Evolutionary conservation across 2,797 vertebrate genomes (phyloP).

Genomic region (Loriculus beryllinus): DNA sequence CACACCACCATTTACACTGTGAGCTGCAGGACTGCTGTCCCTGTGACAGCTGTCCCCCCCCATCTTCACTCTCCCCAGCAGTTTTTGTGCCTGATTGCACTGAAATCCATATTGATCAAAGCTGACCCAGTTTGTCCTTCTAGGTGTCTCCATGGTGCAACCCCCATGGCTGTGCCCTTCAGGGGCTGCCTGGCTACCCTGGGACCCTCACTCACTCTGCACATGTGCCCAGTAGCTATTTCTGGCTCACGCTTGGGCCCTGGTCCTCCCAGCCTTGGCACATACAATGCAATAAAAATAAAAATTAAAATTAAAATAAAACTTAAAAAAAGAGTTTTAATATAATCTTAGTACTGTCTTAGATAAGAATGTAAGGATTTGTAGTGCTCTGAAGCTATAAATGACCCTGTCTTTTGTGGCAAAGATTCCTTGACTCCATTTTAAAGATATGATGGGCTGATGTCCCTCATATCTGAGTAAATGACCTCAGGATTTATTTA

Average conservation of each 20-base stretch:
- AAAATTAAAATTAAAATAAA: too few species aligned
- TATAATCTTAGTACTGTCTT: not conserved
- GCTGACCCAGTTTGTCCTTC: not conserved
- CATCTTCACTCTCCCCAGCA: not conserved
- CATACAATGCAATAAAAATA: not conserved
- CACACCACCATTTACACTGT: not conserved
- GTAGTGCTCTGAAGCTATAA: not conserved
- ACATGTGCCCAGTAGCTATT: not conserved
- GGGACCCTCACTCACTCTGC: not conserved
- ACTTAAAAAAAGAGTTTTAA: not conserved
- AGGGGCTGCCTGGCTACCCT: not conserved
- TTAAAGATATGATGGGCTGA: not conserved
- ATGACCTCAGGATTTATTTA: not conserved
- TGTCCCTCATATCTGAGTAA: not conserved
- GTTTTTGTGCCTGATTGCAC: not conserved
- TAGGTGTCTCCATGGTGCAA: not conserved
- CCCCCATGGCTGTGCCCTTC: rapidly evolving
- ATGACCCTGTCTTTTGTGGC: not conserved
- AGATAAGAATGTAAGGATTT: not conserved
- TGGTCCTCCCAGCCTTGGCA: not conserved
- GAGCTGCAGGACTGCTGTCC: not conserved
- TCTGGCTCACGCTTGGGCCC: not conserved
- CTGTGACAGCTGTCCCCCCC: not conserved
- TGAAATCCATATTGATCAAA: not conserved
- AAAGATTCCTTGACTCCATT: not conserved